Percentiles rank a stretch among this genome's conserved stretches.
Evolutionary conservation across 2,113 vertebrate genomes (phyloP).

Genomic region (Sphyrna mokarran): DNA sequence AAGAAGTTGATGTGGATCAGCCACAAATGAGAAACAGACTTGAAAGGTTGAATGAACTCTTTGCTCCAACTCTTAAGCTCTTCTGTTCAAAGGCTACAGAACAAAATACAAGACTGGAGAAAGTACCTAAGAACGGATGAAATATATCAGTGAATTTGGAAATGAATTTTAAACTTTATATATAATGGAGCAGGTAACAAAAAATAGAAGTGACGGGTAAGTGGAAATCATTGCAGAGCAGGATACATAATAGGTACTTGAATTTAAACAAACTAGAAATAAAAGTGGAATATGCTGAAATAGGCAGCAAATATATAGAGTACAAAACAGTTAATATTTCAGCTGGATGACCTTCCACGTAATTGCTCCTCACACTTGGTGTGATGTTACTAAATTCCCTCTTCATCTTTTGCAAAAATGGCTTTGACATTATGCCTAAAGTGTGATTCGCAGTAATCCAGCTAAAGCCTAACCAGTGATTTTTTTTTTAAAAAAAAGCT

Average conservation of each 20-base stretch:
- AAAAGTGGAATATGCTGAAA: neutral
- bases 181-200: too few species aligned
- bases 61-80: neutral
- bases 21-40: neutral
- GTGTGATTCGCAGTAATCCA: neutral
- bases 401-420: neutral
- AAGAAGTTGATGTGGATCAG: neutral
- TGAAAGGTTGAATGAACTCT: neutral
- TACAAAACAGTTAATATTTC: neutral
- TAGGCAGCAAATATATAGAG: neutral
- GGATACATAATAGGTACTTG: neutral
- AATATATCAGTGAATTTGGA: neutral
- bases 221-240: neutral
- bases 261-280: neutral
- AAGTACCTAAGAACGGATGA: neutral
- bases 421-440: neutral
- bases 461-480: neutral
- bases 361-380: neutral
- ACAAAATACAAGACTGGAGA: neutral
- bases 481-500: neutral
- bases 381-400: neutral
- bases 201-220: too few species aligned
- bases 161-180: neutral
- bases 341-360: neutral
- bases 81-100: neutral